phyloP scores from a whole-genome alignment of 2,888 invertebrate species.

The Leptarthrus brevirostris region DNA sequence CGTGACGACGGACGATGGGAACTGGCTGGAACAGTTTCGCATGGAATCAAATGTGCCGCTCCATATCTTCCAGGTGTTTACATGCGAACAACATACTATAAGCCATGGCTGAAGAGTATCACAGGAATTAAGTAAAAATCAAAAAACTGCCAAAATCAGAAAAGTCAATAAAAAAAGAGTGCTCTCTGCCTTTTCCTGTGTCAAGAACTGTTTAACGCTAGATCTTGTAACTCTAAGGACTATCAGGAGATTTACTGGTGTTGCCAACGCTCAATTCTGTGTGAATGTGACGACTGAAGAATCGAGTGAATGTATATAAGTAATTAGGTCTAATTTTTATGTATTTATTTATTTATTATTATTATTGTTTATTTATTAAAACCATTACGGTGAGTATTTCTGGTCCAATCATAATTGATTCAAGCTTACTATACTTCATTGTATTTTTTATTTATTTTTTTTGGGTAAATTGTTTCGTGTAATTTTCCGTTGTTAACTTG shows the following conservation, averaged over 20 bases:
- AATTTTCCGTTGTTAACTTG: not conserved
- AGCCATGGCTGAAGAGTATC: conserved; percentile 89
- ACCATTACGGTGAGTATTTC: conserved; percentile 40
- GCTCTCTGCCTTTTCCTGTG: conserved; percentile 31
- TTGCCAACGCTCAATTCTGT: conserved; percentile 33
- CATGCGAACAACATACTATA: conserved; percentile 92
- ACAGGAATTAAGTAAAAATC: conserved; percentile 76
- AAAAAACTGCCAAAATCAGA: conserved; percentile 24
- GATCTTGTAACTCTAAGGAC: not conserved
- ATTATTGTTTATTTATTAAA: conserved; percentile 41
- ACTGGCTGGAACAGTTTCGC: conserved; percentile 90
- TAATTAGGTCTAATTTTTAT: conserved; percentile 1
- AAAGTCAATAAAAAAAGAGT: conserved; percentile 56
- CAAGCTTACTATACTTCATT: too few species aligned
- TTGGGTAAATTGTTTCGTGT: not conserved
- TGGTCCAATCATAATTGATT: conserved; percentile 29
- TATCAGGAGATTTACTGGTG: conserved; percentile 22
- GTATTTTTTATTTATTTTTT: too few species aligned
- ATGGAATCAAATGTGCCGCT: conserved; percentile 94
- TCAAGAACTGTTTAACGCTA: conserved; percentile 9
- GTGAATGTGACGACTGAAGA: conserved; percentile 31
- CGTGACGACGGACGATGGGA: conserved; percentile 87
- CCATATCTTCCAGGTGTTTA: conserved; percentile 93
- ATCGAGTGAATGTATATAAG: conserved; percentile 3
- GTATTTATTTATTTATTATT: conserved; percentile 31